Evolutionary conservation across 2,888 invertebrate genomes (phyloP).

Genomic region (Nemoura dubitans): DNA sequence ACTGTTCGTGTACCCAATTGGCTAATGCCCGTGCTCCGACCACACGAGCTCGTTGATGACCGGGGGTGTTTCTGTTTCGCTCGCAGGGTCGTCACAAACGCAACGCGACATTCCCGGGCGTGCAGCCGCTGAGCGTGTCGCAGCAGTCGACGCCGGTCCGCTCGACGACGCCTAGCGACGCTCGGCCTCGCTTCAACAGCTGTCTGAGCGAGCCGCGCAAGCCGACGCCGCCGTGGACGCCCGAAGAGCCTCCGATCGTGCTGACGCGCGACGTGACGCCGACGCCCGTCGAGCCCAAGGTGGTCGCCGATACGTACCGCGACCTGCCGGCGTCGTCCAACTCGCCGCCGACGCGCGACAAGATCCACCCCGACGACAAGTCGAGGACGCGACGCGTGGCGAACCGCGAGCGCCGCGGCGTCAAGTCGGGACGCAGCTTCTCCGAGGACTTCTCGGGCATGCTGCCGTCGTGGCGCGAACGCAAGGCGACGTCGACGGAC

Average conservation of each 20-base stretch:
- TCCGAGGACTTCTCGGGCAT: conserved; percentile 56
- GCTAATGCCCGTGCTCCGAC: conserved; percentile 13
- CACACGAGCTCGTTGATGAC: background rate
- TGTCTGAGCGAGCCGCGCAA: conserved; percentile 62
- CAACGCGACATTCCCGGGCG: conserved; percentile 81
- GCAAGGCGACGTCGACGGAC: conserved; percentile 57
- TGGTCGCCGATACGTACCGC: conserved; percentile 60
- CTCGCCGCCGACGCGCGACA: conserved; percentile 82
- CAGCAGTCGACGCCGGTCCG: conserved; percentile 69
- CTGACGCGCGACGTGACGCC: conserved; percentile 53
- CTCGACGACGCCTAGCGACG: conserved; percentile 65
- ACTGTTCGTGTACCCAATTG: conserved; percentile 15
- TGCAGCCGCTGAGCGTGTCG: conserved; percentile 70
- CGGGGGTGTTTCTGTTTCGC: conserved; percentile 37
- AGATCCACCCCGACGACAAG: conserved; percentile 76
- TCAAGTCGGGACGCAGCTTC: conserved; percentile 55
- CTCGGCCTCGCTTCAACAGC: conserved; percentile 68
- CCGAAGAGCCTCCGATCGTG: conserved; percentile 53
- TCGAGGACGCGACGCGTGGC: conserved; percentile 57
- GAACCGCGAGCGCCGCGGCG: conserved; percentile 55
- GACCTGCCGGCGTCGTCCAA: conserved; percentile 79
- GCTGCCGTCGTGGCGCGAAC: conserved; percentile 53
- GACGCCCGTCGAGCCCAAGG: conserved; percentile 52
- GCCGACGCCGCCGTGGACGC: conserved; percentile 48
- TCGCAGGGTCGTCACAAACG: conserved; percentile 78